Evolutionary conservation across 2,888 invertebrate genomes (phyloP).

Genomic region (Synergus laeviventris): DNA sequence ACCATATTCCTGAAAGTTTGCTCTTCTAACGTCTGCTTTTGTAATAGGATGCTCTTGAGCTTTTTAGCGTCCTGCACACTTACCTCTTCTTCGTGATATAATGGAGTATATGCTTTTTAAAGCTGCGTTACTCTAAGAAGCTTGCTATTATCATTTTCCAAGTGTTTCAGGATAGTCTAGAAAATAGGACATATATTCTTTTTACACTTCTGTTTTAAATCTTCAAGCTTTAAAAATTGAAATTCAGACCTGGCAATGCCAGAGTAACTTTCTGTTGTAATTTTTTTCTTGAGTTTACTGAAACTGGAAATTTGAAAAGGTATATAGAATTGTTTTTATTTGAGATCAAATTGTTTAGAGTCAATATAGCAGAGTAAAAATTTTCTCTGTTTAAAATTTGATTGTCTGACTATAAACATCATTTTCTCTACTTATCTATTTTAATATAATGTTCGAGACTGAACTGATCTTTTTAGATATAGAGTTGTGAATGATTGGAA

Average conservation of each 20-base stretch:
- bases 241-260: neutral
- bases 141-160: constrained; percentile 59
- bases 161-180: constrained; percentile 51
- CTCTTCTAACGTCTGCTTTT: constrained; percentile 41
- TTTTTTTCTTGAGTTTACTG: neutral
- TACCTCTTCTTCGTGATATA: constrained; percentile 60
- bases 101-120: constrained; percentile 59
- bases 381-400: no score
- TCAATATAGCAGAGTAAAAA: no score
- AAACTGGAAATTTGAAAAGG: no score
- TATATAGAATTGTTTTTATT: no score
- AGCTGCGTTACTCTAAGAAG: constrained; percentile 56
- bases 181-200: constrained; percentile 39
- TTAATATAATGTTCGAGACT: no score
- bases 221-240: constrained; percentile 2
- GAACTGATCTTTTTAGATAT: no score
- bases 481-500: no score
- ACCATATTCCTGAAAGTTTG: constrained; percentile 48
- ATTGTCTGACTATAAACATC: no score
- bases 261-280: neutral
- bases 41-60: constrained; percentile 47
- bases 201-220: neutral
- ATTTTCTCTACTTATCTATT: no score
- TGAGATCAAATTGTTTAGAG: no score
- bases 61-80: constrained; percentile 59